Conservation (phyloP, 2,113 vertebrate species). For the Piprites chloris region DNA sequence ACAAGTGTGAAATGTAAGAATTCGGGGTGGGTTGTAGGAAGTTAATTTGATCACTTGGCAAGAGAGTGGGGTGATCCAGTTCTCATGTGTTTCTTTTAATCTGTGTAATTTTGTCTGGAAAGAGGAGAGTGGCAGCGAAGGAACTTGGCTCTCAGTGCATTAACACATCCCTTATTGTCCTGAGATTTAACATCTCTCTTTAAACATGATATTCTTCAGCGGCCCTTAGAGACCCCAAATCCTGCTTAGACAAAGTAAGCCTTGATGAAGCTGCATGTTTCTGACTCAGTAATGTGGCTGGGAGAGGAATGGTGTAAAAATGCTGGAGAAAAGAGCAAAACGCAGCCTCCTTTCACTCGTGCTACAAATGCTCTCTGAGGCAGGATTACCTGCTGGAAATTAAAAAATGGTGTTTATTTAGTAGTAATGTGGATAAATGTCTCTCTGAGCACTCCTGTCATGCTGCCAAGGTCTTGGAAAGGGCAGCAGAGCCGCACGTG, state of each 20-base stretch:
- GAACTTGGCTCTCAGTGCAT: not conserved
- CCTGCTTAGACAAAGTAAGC: not conserved
- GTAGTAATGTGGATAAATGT: not conserved
- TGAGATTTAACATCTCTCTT: not conserved
- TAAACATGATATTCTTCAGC: not conserved
- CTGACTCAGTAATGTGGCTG: not conserved
- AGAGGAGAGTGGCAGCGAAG: not conserved
- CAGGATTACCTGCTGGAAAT: not conserved
- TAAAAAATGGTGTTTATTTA: not conserved
- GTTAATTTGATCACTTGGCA: constrained; percentile 20
- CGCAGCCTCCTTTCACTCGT: accelerated
- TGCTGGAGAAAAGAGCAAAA: not conserved
- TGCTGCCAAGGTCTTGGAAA: not conserved
- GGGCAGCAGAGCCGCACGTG: not conserved
- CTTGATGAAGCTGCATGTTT: not conserved
- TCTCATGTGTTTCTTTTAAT: not conserved
- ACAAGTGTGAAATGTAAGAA: not conserved
- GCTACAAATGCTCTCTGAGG: not conserved
- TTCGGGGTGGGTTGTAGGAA: not conserved
- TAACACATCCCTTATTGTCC: not conserved
- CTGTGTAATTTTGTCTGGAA: not conserved
- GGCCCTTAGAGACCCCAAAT: not conserved
- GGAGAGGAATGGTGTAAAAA: not conserved
- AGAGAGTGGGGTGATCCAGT: not conserved
- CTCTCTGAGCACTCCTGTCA: not conserved